A percentile compares a stretch with the other conserved stretches of the same genome.
Evolutionary conservation across 2,888 invertebrate species (phyloP).

Genomic region (Dusona sp.): DNA sequence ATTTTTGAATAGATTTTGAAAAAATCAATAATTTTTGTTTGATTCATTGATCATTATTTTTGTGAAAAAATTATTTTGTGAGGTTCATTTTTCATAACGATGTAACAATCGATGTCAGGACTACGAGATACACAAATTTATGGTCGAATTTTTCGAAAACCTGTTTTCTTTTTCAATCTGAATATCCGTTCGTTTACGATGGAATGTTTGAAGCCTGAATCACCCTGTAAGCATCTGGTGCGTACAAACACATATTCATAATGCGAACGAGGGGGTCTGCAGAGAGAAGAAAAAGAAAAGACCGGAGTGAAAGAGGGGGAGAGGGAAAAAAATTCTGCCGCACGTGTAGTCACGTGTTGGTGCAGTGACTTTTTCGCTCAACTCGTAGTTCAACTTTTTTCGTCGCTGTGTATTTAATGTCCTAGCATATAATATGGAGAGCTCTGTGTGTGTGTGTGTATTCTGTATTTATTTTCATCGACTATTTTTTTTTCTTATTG

Average conservation of each 20-base stretch:
- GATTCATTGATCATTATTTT: background rate
- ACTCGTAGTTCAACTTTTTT: constrained; percentile 16
- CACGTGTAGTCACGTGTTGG: constrained; percentile 59
- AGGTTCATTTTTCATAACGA: background rate
- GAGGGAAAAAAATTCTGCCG: constrained; percentile 39
- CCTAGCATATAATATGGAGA: background rate
- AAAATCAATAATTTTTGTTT: background rate
- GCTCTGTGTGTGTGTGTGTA: background rate
- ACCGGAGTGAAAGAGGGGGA: background rate
- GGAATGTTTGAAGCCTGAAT: constrained; percentile 62
- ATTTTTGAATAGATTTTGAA: background rate
- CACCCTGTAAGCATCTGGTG: constrained; percentile 61
- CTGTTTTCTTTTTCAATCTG: constrained; percentile 25
- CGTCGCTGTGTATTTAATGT: background rate
- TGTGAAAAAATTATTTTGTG: background rate
- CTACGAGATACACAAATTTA: background rate
- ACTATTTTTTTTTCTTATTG: constrained; percentile 44
- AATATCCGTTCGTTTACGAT: constrained; percentile 42
- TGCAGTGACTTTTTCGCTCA: constrained; percentile 54
- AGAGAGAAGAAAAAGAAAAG: constrained; percentile 15
- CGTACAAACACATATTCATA: constrained; percentile 32
- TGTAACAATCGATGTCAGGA: background rate
- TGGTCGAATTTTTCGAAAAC: constrained; percentile 29
- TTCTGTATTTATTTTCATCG: constrained; percentile 58
- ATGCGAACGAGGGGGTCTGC: background rate